phyloP scores from a whole-genome alignment of 2,888 invertebrate genomes.

The Agrotis segetum region DNA sequence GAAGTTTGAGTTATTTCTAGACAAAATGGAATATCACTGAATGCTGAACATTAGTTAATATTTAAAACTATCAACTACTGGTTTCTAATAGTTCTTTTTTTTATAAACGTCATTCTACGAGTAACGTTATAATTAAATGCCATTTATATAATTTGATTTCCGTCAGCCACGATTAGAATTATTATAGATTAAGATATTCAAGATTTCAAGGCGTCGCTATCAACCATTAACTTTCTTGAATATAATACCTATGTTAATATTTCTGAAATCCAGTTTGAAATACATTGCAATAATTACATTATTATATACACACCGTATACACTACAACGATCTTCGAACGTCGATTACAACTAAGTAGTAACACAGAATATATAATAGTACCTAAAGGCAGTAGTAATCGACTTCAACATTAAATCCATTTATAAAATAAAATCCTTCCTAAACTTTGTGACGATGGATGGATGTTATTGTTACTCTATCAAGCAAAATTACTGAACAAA shows the following conservation, averaged over 20 bases:
- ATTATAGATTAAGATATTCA: constrained; percentile 4
- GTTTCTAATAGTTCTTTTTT: constrained; percentile 28
- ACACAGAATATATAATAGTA: too few relatives aligned
- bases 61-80: constrained; percentile 31
- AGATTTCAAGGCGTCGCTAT: neutral
- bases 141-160: constrained; percentile 42
- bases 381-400: too few relatives aligned
- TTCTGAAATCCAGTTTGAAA: neutral
- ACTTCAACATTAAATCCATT: too few relatives aligned
- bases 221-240: neutral
- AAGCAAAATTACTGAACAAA: too few relatives aligned
- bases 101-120: constrained; percentile 31
- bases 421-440: too few relatives aligned
- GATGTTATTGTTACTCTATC: too few relatives aligned
- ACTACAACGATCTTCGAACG: too few relatives aligned
- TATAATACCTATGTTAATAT: constrained; percentile 6
- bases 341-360: too few relatives aligned
- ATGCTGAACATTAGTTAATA: constrained; percentile 5
- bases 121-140: constrained; percentile 34
- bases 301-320: too few relatives aligned
- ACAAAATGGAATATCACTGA: neutral
- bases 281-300: neutral
- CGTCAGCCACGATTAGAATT: constrained; percentile 31
- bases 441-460: too few relatives aligned
- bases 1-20: constrained; percentile 1